These are phyloP conservation scores for Azorinus chamasolen DNA, from an alignment of 2,888 invertebrate genomes.

Conservation along the genomic window DNA sequence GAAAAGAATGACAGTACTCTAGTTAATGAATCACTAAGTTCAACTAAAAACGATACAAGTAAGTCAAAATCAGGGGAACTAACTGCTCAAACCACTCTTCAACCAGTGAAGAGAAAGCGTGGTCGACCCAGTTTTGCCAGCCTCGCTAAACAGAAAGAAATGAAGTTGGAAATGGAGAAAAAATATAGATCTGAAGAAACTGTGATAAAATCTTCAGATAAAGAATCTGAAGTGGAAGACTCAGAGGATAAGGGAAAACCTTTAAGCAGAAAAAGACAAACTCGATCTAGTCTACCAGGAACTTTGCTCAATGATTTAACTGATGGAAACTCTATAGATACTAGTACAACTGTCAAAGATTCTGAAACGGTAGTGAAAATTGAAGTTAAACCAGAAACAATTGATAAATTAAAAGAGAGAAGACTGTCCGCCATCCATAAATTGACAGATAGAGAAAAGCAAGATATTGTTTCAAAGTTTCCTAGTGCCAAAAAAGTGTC, in stretches of 20 bases:
- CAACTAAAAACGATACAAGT: slow-evolving; percentile 18
- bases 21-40: slow-evolving; percentile 34
- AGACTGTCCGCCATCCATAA: slow-evolving; percentile 39
- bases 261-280: slow-evolving; percentile 13
- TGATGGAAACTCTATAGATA: neutral
- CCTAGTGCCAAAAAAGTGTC: slow-evolving; percentile 65
- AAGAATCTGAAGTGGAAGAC: slow-evolving; percentile 1
- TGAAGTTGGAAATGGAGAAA: slow-evolving; percentile 6
- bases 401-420: slow-evolving; percentile 17
- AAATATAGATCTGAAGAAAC: neutral
- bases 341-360: neutral
- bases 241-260: too few species aligned
- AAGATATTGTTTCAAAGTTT: slow-evolving; percentile 38
- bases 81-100: neutral
- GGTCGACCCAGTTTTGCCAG: slow-evolving; percentile 30
- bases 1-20: slow-evolving; percentile 32
- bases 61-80: slow-evolving; percentile 22
- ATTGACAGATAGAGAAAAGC: slow-evolving; percentile 48
- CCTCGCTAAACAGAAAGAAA: neutral
- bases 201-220: neutral
- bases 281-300: slow-evolving; percentile 35
- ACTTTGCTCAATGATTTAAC: neutral
- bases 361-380: slow-evolving; percentile 1
- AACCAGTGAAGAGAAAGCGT: slow-evolving; percentile 8
- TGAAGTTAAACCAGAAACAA: neutral